phyloP scores from a whole-genome alignment of 1,140 invertebrate genomes.

The Phymastichus coffea region DNA sequence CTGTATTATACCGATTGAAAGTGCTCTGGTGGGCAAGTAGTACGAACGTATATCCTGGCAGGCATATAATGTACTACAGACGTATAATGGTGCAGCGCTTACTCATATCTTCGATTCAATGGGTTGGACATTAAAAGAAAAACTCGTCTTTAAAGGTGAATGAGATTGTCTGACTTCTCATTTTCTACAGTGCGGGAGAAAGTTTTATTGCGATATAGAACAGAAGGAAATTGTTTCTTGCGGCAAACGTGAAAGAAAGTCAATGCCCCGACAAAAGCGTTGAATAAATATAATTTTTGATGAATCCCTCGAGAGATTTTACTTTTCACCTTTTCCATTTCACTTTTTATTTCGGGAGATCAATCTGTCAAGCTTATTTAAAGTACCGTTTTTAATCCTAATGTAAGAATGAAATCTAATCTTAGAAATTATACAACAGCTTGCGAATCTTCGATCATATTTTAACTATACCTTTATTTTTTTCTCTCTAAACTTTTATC shows the following conservation, averaged over 20 bases:
- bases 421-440: no score
- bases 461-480: not conserved
- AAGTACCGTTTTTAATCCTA: no score
- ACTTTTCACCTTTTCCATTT: no score
- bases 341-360: no score
- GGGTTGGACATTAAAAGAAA: not conserved
- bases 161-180: not conserved
- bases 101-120: not conserved
- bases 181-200: not conserved
- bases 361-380: no score
- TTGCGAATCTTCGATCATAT: not conserved
- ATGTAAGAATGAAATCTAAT: no score
- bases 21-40: not conserved
- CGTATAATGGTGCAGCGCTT: not conserved
- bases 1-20: not conserved
- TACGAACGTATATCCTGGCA: no score
- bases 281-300: constrained; percentile 8
- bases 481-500: no score
- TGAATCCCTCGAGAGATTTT: no score
- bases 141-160: not conserved
- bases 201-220: not conserved
- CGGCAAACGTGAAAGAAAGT: not conserved
- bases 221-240: not conserved
- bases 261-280: not conserved
- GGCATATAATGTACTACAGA: no score